Percentiles rank a stretch among this genome's conserved stretches.
These are phyloP conservation scores for Eupithecia dodoneata DNA, from an alignment of 2,888 invertebrate genomes.

Conservation along the genomic window DNA sequence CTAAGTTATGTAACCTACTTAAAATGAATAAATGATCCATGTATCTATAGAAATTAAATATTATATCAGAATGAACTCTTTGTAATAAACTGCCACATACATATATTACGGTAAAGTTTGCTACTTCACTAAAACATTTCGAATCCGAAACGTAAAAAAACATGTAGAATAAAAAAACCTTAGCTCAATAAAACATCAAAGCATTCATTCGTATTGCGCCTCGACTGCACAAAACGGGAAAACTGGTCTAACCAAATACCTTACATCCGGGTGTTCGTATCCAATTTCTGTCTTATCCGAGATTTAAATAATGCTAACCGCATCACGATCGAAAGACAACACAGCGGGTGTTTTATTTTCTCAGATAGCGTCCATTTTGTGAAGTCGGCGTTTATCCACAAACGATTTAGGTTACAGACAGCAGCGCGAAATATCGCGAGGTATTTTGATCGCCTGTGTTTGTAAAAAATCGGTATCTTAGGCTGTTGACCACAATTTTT, in stretches of 20 bases:
- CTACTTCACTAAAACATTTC: background rate
- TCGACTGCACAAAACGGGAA: background rate
- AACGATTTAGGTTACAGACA: background rate
- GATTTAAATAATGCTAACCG: conserved; percentile 13
- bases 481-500: too few species aligned
- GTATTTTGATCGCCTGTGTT: background rate
- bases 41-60: background rate
- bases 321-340: conserved; percentile 7
- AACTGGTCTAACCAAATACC: conserved; percentile 5
- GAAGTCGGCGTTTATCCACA: background rate
- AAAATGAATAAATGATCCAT: too few species aligned
- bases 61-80: background rate
- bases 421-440: background rate
- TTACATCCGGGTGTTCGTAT: background rate
- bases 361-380: background rate
- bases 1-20: too few species aligned
- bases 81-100: background rate
- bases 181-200: background rate
- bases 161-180: background rate
- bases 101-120: background rate
- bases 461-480: too few species aligned
- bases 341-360: conserved; percentile 4
- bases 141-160: too few species aligned
- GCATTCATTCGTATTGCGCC: background rate
- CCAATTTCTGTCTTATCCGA: conserved; percentile 5